Evolutionary conservation across 2,888 invertebrate genomes (phyloP), one percentile per base, ranked within the genome.

Genomic region (Drosophila bunnanda): DNA sequence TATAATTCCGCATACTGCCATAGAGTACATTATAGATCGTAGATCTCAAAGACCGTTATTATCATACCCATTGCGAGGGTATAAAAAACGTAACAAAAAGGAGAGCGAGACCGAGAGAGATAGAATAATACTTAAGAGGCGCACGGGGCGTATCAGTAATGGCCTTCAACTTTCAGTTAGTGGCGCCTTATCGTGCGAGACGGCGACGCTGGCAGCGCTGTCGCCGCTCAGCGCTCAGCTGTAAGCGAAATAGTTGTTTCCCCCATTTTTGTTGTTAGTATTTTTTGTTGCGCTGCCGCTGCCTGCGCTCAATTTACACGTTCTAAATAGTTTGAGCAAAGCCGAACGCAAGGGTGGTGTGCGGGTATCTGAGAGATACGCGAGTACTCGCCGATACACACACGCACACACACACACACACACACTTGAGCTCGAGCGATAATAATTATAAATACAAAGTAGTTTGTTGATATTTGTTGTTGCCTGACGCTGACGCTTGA

Each of bases 91-190:
- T 54, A 25, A 25, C 25, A 25, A n/a, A n/a, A n/a, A n/a, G n/a
- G n/a, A 25, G 25, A 25, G 25, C 57, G 28, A 56, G 28, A 17
- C 28, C 25, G 12, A 13, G 56, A 48, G 36, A 56, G 48, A 59
- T 36, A 61, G 48, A 58, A 46, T 74, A 4, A n/a, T 32, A 44
- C 70, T 78, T 72, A 69, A 68, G 85, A 67, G 89, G 75, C 85
- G 74, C 85, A 83, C 88, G 71, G 89, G 82, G 62, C 89, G 84
- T 86, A 86, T 86, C 90, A 86, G 89, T 77, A 80, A 86, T 90
- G 88, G 90, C 90, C 88, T 88, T 88, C 90, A 88, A 88, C 90
- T 88, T 87, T 89, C 78, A 77, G 88, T 79, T 90, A 75, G 85
- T 80, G 69, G 72, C 69, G 79, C 75, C 85, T 88, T 90, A 88